Conservation (phyloP, 2,113 vertebrate genomes). For the human region DNA sequence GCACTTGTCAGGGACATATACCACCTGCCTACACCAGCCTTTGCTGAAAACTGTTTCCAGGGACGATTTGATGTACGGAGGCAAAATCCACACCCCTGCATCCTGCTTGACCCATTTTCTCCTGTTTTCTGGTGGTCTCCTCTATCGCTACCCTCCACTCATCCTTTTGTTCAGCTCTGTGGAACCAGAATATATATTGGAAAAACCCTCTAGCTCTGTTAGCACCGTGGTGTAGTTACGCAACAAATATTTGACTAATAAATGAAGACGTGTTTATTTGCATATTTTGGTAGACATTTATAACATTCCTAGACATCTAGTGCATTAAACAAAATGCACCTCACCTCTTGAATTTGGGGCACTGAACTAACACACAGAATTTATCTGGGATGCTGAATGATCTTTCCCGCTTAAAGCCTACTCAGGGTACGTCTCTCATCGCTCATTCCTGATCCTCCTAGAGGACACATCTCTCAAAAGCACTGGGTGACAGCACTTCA, state of each 20-base stretch:
- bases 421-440: neutral
- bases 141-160: neutral
- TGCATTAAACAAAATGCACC: neutral
- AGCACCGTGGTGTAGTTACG: accelerated
- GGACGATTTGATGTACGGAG: neutral
- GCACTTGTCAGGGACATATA: too few relatives aligned
- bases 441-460: neutral
- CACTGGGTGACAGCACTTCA: neutral
- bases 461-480: neutral
- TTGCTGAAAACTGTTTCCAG: neutral
- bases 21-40: neutral
- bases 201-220: neutral
- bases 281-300: neutral
- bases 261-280: neutral
- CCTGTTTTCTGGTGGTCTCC: neutral
- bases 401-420: neutral
- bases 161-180: neutral
- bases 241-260: neutral
- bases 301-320: neutral
- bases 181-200: neutral
- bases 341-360: neutral
- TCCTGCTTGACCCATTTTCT: neutral
- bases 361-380: neutral
- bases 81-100: neutral
- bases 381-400: neutral